Conservation (phyloP, 2,888 invertebrate genomes). For the Stenichneumon culpator region DNA sequence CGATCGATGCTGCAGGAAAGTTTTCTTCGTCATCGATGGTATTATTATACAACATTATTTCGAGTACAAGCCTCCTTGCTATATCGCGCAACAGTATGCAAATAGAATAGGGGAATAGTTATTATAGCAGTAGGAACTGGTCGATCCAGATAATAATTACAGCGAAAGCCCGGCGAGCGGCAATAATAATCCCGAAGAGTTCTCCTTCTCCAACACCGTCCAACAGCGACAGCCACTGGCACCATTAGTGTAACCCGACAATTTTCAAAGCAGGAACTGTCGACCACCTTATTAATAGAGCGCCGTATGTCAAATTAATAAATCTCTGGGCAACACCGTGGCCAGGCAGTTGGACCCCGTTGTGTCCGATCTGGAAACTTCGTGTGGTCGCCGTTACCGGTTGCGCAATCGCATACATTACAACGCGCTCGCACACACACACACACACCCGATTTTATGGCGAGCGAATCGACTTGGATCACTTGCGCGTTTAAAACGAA, state of each 20-base stretch:
- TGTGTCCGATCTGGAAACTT: constrained; percentile 63
- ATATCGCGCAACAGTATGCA: constrained; percentile 26
- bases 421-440: not conserved
- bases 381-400: constrained; percentile 39
- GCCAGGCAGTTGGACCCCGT: constrained; percentile 60
- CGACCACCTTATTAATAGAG: constrained; percentile 72
- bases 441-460: constrained; percentile 24
- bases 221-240: constrained; percentile 36
- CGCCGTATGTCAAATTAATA: constrained; percentile 74
- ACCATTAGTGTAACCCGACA: constrained; percentile 51
- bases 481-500: constrained; percentile 16
- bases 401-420: constrained; percentile 61
- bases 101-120: constrained; percentile 52
- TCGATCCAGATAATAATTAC: constrained; percentile 72
- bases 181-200: constrained; percentile 63
- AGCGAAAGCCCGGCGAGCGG: constrained; percentile 52
- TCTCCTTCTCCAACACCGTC: constrained; percentile 22
- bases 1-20: no score
- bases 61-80: not conserved
- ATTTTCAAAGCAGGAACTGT: constrained; percentile 73
- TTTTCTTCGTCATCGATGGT: not conserved
- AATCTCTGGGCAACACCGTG: constrained; percentile 66
- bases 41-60: constrained; percentile 8
- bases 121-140: constrained; percentile 61
- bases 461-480: constrained; percentile 49